Base-by-base conservation (phyloP, 2,113 vertebrate species). In the Xiphorhynchus elegans region DNA sequence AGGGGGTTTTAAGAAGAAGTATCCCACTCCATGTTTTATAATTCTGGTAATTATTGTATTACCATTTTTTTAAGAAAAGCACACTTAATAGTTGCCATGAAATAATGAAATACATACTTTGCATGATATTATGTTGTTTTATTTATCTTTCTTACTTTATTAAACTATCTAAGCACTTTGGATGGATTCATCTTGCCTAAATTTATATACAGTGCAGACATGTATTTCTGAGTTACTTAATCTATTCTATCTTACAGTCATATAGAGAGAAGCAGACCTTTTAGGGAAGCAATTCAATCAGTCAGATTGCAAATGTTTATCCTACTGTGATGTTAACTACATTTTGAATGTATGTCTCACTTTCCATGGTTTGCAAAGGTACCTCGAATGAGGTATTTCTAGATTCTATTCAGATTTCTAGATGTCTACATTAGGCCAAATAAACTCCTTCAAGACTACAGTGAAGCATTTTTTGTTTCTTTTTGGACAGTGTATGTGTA, bases 131-230 rank as follows among this genome's bases (percentile, higher is more conserved):
- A 92, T 16, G 35, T 67, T 84, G 46, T 91, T 92, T 62, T 56
- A 82, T 93, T 95, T 88, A 83, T 96, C 83, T 92, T 97, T 96
- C 63, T 73, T 86, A 92, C 59, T 59, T 87, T 85, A 96, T 94
- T 75, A 96, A 94, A 87, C 40, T 88, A 33, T 69, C 42, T 17
- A 72, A 93, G 87, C 55, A 90, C 56, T 78, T 84, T 87, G 35
- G n/a, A 58, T 80, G 23, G 67, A 80, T 73, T 93, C 2, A 74
- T 63, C 55, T 90, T 4, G 1, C 40, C 18, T 80, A 62, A 93
- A 62, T 87, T 56, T 52, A 87, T 66, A 68, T 66, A 56, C 21
- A 49, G 28, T 49, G 44, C 40, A 70, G 60, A 69, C 31, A 86
- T 37, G 31, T 92, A 70, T 50, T 81, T 84, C 39, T 83, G 63